phyloP scores from a whole-genome alignment of 2,797 vertebrate genomes.

The Gallirallus australis region DNA sequence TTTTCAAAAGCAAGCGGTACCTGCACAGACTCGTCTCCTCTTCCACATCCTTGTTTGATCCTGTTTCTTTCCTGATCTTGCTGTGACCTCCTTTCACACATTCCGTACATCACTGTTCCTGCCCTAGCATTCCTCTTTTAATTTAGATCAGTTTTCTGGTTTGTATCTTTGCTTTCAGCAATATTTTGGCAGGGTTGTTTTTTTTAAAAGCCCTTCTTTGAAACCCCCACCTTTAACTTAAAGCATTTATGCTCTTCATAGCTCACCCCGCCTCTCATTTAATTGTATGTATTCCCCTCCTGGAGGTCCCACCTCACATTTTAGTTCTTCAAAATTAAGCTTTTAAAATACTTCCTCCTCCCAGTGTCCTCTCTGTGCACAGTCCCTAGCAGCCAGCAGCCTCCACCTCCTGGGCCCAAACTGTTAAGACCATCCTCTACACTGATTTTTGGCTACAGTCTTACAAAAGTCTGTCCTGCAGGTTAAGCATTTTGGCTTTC shows the following conservation, averaged over 20 bases:
- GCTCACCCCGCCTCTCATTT: background rate
- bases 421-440: no score
- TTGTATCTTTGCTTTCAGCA: background rate
- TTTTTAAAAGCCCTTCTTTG: background rate
- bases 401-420: background rate
- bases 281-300: background rate
- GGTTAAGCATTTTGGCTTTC: background rate
- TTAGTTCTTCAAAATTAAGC: background rate
- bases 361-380: fast-evolving
- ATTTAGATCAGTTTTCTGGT: background rate
- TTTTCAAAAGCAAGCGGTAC: background rate
- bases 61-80: background rate
- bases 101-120: background rate
- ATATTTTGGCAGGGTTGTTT: background rate
- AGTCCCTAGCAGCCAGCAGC: no score
- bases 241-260: background rate
- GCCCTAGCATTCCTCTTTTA: background rate
- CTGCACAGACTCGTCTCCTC: background rate
- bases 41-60: background rate
- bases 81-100: fast-evolving
- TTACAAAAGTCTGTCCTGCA: background rate
- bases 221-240: background rate
- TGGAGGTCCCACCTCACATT: background rate
- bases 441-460: background rate
- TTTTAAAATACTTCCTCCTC: background rate